Evolutionary conservation across 1,140 invertebrate genomes (phyloP).

Genomic region (Papilio polyxenes): DNA sequence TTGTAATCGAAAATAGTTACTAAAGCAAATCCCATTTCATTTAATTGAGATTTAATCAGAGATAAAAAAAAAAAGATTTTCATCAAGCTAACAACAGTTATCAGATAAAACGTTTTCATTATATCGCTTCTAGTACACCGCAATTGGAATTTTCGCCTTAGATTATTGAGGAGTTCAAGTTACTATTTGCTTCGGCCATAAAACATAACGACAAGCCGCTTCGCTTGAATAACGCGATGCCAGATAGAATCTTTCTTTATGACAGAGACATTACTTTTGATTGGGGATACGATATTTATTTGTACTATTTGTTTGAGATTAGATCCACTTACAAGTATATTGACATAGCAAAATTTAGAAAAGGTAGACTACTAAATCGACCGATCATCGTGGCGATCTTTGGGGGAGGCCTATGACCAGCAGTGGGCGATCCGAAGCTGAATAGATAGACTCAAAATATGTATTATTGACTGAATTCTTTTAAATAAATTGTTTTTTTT

Average conservation of each 20-base stretch:
- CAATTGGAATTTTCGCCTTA: background rate
- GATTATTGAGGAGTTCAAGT: conserved; percentile 3
- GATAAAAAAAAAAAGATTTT: background rate
- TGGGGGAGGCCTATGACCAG: too few relatives aligned
- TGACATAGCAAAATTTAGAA: background rate
- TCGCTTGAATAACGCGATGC: conserved; percentile 13
- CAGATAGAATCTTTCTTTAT: conserved; percentile 24
- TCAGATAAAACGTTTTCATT: background rate
- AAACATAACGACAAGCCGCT: conserved; percentile 26
- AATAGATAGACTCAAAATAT: background rate
- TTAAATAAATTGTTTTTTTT: background rate
- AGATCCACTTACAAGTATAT: background rate
- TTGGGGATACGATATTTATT: conserved; percentile 29
- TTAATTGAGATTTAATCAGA: background rate
- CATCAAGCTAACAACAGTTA: background rate
- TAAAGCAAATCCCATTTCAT: too few relatives aligned
- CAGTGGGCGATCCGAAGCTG: too few relatives aligned
- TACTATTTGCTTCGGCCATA: conserved; percentile 16
- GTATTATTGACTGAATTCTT: background rate
- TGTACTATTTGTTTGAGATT: conserved; percentile 14
- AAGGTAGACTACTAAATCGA: background rate
- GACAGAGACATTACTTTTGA: conserved; percentile 24
- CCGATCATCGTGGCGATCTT: too few relatives aligned
- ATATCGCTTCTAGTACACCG: background rate
- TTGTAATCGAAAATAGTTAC: too few relatives aligned